Percentiles rank a stretch among this genome's conserved stretches.
phyloP scores from a whole-genome alignment of 2,888 invertebrate species.

The Parnassius mnemosyne region DNA sequence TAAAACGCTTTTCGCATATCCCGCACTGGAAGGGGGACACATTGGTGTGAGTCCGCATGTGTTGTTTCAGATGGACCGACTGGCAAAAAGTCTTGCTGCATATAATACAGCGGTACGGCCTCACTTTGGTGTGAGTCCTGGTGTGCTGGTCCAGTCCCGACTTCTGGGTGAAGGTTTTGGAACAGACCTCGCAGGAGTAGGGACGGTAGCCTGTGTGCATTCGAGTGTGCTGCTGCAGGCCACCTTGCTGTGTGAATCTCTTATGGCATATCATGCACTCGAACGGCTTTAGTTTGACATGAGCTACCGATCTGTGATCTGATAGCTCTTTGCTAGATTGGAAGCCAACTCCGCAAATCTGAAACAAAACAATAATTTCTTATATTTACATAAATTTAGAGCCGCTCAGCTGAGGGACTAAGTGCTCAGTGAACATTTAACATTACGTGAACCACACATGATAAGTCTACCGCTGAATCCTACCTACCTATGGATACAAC shows the following conservation, averaged over 20 bases:
- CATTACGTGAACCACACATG: too few relatives aligned
- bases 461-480: too few relatives aligned
- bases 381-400: too few relatives aligned
- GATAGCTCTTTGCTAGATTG: slow-evolving; percentile 45
- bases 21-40: slow-evolving; percentile 68
- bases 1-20: slow-evolving; percentile 61
- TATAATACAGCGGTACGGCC: slow-evolving; percentile 67
- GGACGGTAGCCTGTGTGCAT: slow-evolving; percentile 68
- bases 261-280: slow-evolving; percentile 62
- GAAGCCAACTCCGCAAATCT: slow-evolving; percentile 59
- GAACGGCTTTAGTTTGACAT: slow-evolving; percentile 61
- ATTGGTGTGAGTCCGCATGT: slow-evolving; percentile 72
- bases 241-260: slow-evolving; percentile 66
- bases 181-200: slow-evolving; percentile 61
- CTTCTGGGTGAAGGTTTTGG: slow-evolving; percentile 71
- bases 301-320: slow-evolving; percentile 49
- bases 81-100: slow-evolving; percentile 69
- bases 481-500: too few relatives aligned
- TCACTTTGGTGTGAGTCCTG: slow-evolving; percentile 64
- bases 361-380: slow-evolving; percentile 4
- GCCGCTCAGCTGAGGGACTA: too few relatives aligned
- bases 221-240: slow-evolving; percentile 62
- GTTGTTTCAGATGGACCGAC: slow-evolving; percentile 63
- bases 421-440: too few relatives aligned
- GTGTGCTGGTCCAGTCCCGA: slow-evolving; percentile 70